Base-by-base conservation (phyloP, 2,888 invertebrate genomes). In the Limnephilus marmoratus region DNA sequence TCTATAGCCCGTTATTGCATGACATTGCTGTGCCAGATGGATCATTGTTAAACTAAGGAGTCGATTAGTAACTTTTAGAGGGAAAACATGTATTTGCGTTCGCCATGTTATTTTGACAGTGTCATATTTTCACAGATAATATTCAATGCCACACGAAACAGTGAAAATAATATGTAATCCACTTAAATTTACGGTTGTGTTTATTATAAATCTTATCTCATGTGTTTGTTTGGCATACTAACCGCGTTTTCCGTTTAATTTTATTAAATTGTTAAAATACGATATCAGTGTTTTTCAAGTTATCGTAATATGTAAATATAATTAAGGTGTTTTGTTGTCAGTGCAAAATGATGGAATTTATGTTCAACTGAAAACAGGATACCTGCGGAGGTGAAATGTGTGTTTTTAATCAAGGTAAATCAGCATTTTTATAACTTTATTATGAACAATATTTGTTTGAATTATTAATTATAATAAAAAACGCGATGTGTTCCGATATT, bases 51-150 rank as follows among this genome's bases (percentile, higher is more conserved):
- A 18, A 18, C 18, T 18, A 53, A 53, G 18, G 13, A 18, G 53
- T 18, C 53, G 53, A 53, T 53, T 68, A 68, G 68, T 68, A 68
- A 68, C 68, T 80, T 80, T 80, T 68, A 68, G 87, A 87, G 87
- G 87, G 87, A 87, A 87, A 87, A 87, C 15, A 15, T 49, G 68
- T 41, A 82, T 82, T 83, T 45, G 31, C 85, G 24, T 85, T 53
- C 85, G 90, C 90, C 90, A 90, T 90, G 53, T 90, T 90, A 53
- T 34, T 90, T 85, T 90, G 90, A 90, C 90, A 90, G 90, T 41
- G 68, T 80, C 82, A 45, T 13, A 13, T 90, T 90, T 90, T 31
- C 29, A 45, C 49, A 45, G 31, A 24, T 83, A 83, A 86, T 53
- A 24, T 88, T 88, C 41, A 86, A 80, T 87, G 49, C 53, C 53